phyloP scores from a whole-genome alignment of 2,888 invertebrate genomes.

The Stenichneumon culpator region DNA sequence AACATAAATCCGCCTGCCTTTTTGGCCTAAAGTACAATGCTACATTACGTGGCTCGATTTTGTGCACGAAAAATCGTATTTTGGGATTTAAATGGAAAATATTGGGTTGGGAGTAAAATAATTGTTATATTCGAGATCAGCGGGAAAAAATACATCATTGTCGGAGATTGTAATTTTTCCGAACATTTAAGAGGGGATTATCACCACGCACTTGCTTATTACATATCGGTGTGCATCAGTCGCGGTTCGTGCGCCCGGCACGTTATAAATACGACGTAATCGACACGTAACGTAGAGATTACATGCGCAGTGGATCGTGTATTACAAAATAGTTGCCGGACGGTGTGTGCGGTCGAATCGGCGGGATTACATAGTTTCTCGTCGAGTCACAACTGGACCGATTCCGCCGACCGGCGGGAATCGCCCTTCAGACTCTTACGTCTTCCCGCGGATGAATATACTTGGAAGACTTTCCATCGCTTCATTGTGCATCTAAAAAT shows the following conservation, averaged over 20 bases:
- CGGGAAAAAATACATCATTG: too few species aligned
- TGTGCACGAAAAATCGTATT: too few species aligned
- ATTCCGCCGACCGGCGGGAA: constrained; percentile 4
- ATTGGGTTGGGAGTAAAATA: too few species aligned
- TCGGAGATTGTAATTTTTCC: constrained; percentile 5
- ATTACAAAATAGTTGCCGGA: background rate
- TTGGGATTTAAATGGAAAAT: too few species aligned
- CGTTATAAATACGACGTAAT: constrained; percentile 44
- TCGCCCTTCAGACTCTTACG: constrained; percentile 59
- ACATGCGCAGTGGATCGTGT: background rate
- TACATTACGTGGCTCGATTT: too few species aligned
- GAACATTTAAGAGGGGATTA: too few species aligned
- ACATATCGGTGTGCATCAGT: background rate
- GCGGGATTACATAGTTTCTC: constrained; percentile 21
- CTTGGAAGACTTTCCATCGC: too few species aligned
- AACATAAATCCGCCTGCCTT: too few species aligned
- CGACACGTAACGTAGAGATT: constrained; percentile 48
- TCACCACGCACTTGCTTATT: constrained; percentile 5
- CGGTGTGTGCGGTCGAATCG: constrained; percentile 14
- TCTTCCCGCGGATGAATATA: constrained; percentile 5
- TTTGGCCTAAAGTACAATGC: too few species aligned
- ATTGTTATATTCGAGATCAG: too few species aligned
- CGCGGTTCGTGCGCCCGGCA: background rate
- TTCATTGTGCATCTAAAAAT: too few species aligned
- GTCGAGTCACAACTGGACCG: constrained; percentile 45